Base-by-base conservation (phyloP, 2,113 vertebrate species). In the Stomatorhinus ivindoensis region DNA sequence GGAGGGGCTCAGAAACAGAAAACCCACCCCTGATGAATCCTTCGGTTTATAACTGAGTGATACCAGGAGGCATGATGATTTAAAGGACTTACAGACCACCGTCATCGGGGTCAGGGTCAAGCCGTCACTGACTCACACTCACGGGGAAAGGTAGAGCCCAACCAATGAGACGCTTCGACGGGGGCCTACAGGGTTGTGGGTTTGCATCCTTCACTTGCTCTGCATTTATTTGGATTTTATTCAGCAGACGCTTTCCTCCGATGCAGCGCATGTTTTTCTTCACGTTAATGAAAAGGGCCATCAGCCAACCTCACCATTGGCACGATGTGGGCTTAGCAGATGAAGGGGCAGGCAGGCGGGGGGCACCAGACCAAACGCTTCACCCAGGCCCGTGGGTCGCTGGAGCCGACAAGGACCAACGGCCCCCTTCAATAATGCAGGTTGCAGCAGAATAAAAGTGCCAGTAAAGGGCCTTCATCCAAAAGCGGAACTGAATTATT, bases 401-500 rank as follows among this genome's bases (percentile, higher is more conserved):
- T 10, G 27, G 46, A 15, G 88, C 50, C 39, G 53, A 51, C 91
- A 93, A 91, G 92, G 91, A 88, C 93, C 89, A 90, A 58, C 91
- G 84, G 90, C 15, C 35, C 90, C 89, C 53, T 87, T 96, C 93
- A 96, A 96, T 95, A 95, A 96, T 96, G 93, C 91, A 96, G 89
- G 9, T 91, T 92, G 91, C 82, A 46, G 39, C 92, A 94, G 92
- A 95, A 95, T 95, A 93, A 95, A 94, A 92, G 93, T 95, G 95
- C 92, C 95, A 95, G 93, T 95, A 93, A 94, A 93, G 93, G 91
- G 91, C 88, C 92, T 92, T 93, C 91, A 93, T 89, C 94, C 88
- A 88, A 91, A 92, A 91, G 91, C 88, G 91, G 58, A 87, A 90
- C 93, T 96, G 92, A 95, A 96, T 96, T 92, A 96, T 96, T 96